Conservation (phyloP, 2,113 vertebrate species). For the Sinocyclocheilus anshuiensis region DNA sequence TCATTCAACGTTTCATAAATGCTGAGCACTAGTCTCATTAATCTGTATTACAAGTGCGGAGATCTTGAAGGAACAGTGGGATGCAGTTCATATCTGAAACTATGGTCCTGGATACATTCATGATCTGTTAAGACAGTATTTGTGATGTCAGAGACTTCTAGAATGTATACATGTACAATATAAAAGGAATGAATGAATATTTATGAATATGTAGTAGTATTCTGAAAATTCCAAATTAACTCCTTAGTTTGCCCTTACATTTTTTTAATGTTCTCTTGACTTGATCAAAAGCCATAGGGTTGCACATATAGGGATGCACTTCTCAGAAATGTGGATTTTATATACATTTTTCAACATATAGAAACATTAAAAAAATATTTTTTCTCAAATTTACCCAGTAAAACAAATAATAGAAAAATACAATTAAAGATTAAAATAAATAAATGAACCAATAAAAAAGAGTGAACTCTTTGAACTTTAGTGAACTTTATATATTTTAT, state of each 20-base stretch:
- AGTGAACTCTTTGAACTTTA: no score
- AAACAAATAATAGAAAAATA: neutral
- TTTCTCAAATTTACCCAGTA: neutral
- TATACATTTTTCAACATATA: neutral
- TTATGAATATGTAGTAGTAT: neutral
- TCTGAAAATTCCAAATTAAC: neutral
- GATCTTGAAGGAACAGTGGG: neutral
- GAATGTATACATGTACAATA: neutral
- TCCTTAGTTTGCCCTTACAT: neutral
- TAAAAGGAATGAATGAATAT: no score
- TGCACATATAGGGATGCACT: neutral
- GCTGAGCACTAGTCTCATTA: slow-evolving; percentile 22
- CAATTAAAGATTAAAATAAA: neutral
- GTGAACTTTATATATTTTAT: no score
- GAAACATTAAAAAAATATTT: neutral
- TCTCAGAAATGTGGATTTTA: neutral
- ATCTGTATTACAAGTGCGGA: slow-evolving; percentile 33
- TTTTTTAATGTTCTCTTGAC: neutral
- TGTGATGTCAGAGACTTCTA: neutral
- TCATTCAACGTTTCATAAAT: slow-evolving; percentile 14
- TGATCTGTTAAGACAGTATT: neutral
- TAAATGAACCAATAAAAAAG: neutral
- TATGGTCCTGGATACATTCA: neutral
- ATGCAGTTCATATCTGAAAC: neutral
- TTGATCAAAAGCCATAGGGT: neutral